phyloP scores from a whole-genome alignment of 2,797 vertebrate genomes.

The Cuculus canorus region DNA sequence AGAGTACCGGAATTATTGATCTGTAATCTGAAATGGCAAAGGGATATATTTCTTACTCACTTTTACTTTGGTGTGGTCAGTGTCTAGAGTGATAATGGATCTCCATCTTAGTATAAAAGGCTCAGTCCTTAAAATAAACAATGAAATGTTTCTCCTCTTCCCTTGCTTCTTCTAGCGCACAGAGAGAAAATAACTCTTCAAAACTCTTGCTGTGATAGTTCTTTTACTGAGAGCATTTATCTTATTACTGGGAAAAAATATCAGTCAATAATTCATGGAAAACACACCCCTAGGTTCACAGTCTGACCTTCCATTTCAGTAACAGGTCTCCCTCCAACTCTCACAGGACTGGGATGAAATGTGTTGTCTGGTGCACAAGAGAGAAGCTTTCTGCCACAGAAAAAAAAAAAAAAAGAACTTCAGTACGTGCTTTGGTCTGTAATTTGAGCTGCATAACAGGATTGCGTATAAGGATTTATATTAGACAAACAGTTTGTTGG shows the following conservation, averaged over 20 bases:
- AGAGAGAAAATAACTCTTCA: background rate
- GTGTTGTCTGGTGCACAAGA: background rate
- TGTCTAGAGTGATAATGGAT: background rate
- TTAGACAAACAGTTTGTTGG: background rate
- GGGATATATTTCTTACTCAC: background rate
- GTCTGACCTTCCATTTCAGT: slow-evolving; percentile 37
- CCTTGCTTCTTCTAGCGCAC: background rate
- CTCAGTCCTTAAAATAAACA: background rate
- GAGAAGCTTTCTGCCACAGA: background rate
- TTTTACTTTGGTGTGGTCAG: background rate
- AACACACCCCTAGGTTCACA: background rate
- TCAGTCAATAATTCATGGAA: slow-evolving; percentile 44
- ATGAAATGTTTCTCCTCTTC: background rate
- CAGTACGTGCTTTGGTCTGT: background rate
- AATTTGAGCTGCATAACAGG: background rate
- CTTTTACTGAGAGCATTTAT: background rate
- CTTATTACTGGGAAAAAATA: slow-evolving; percentile 5
- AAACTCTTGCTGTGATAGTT: background rate
- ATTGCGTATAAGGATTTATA: background rate
- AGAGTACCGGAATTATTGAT: background rate
- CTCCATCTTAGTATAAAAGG: background rate
- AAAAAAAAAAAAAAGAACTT: background rate
- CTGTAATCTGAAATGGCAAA: background rate
- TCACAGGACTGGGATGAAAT: background rate
- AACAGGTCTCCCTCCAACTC: slow-evolving; percentile 3